Evolutionary conservation across 2,113 vertebrate species (phyloP).

Genomic region (Eulemur rufifrons): DNA sequence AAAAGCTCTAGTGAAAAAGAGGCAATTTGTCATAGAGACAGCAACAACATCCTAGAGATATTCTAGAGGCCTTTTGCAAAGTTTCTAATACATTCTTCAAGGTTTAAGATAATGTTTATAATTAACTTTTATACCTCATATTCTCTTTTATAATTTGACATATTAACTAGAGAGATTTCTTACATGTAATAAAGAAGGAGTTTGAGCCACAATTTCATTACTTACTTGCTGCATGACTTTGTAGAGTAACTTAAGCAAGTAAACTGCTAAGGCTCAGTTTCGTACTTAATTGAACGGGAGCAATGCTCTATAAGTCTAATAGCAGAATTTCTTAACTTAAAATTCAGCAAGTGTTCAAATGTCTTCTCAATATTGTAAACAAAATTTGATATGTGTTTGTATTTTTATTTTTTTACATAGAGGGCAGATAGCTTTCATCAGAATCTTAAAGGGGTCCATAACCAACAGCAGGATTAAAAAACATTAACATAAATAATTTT

Average conservation of each 20-base stretch:
- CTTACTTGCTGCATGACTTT: background rate
- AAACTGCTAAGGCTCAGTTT: background rate
- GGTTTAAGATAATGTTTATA: background rate
- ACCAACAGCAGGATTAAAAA: background rate
- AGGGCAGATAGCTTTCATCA: background rate
- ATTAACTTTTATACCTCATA: background rate
- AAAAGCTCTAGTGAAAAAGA: background rate
- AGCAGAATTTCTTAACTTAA: constrained; percentile 29
- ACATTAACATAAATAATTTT: background rate
- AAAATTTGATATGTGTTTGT: background rate
- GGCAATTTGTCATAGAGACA: background rate
- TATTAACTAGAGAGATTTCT: background rate
- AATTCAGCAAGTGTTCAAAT: constrained; percentile 11
- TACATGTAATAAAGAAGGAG: background rate
- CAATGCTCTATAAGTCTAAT: background rate
- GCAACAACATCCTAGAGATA: background rate
- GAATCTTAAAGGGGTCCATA: background rate
- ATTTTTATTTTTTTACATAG: background rate
- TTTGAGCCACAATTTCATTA: background rate
- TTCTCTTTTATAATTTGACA: background rate
- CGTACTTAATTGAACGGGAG: background rate
- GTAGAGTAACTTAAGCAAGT: background rate
- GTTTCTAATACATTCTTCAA: background rate
- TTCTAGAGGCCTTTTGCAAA: background rate
- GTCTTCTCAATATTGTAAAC: background rate